Evolutionary conservation across 1,140 invertebrate species (phyloP).

Genomic region (Armadillidium nasatum): DNA sequence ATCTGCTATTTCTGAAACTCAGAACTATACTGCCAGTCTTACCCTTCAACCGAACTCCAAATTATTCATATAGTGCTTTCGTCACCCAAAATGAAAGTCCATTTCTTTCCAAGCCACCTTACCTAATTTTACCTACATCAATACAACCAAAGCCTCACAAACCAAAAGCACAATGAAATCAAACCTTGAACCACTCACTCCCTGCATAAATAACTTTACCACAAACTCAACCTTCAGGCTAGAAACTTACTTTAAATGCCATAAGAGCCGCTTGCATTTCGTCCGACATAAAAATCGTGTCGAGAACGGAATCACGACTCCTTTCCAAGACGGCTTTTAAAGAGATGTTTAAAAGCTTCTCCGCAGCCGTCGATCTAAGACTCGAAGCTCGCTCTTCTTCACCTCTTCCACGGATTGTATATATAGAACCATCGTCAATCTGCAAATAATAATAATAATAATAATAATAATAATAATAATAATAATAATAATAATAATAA

Average conservation of each 20-base stretch:
- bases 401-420: not conserved
- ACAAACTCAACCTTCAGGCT: not conserved
- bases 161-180: too few relatives aligned
- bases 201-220: not conserved
- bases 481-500: too few relatives aligned
- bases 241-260: not conserved
- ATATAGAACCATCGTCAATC: not conserved
- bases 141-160: too few relatives aligned
- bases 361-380: not conserved
- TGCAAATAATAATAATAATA: not conserved
- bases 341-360: not conserved
- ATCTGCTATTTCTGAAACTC: too few relatives aligned
- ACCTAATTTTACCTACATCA: too few relatives aligned
- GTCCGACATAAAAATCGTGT: constrained; percentile 4
- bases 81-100: too few relatives aligned
- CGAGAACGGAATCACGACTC: not conserved
- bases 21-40: too few relatives aligned
- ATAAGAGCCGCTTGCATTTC: not conserved
- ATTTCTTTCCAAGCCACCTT: too few relatives aligned
- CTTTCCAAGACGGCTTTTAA: not conserved
- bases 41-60: too few relatives aligned
- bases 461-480: not conserved
- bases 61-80: too few relatives aligned
- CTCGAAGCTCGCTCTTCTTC: not conserved
- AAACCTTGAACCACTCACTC: too few relatives aligned